Base-by-base conservation (phyloP, 2,797 vertebrate species). In the Poeciliopsis turneri region DNA sequence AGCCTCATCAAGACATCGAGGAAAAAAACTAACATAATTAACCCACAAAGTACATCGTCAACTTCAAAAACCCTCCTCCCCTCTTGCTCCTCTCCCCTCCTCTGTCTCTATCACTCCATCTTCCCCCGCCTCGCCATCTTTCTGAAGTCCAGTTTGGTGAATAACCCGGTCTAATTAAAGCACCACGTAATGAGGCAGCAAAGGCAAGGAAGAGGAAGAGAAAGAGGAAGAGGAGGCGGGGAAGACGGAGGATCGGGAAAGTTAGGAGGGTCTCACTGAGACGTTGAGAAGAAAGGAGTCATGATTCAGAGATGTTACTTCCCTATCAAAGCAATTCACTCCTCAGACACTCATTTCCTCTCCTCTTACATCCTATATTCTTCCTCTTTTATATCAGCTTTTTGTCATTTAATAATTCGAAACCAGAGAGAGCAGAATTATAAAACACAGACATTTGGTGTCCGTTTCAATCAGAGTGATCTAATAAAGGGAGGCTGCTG, bases 161-260 rank as follows among this genome's bases (percentile, higher is more conserved):
- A 92, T 92, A 90, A 92, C 86, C 90, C 46, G 39, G 71, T 79
- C 90, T 92, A 92, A 93, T 93, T 93, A 93, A 90, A 87, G 86
- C 82, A 20, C 84, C 86, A 36, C 80, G 81, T 92, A 93, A 93
- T 91, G 89, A 93, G 90, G 57, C 74, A 77, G 78, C 2, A 10
- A 82, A 85, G 78, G 75, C 36, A 16, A 79, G 71, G 75, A 79
- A 73, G 51, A 53, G 8, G 84, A 83, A 78, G 77, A 43, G 68
- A 79, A 75, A 64, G 79, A 74, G 23, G 15, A 30, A 80, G 68
- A 78, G 4, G 82, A 76, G 70, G 75, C 20, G 9, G 64, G 33
- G 64, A 23, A 68, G 64, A 23, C 4, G 8, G 36, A 81, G 69
- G 76, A 78, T 49, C 71, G 80, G 75, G 82, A 83, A 70, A 84